A percentile compares a stretch with the other conserved stretches of the same genome.
phyloP scores from a whole-genome alignment of 1,140 invertebrate genomes.

The Acromyrmex charruanus region DNA sequence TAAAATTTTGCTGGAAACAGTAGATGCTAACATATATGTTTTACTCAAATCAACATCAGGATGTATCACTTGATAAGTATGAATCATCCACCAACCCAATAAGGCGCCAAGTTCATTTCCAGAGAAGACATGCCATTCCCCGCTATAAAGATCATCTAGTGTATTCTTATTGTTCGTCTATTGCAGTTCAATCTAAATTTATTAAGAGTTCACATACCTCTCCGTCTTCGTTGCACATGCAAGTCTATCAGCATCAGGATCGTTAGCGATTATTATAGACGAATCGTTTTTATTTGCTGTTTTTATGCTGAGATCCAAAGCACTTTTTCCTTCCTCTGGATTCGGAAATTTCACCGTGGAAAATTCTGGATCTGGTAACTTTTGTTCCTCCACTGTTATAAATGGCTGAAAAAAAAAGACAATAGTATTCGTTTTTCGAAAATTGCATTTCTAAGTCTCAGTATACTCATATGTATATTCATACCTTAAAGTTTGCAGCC shows the following conservation, averaged over 20 bases:
- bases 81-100: conserved; percentile 97
- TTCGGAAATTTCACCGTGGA: conserved; percentile 99
- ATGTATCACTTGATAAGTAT: conserved; percentile 87
- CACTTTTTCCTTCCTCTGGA: conserved; percentile 98
- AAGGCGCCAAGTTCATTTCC: conserved; percentile 98
- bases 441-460: conserved; percentile 37
- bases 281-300: conserved; percentile 92
- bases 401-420: conserved; percentile 86
- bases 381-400: conserved; percentile 94
- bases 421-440: conserved; percentile 27
- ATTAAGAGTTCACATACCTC: conserved; percentile 81
- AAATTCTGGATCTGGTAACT: conserved; percentile 98
- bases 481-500: conserved; percentile 91
- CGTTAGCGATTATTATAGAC: conserved; percentile 97
- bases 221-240: conserved; percentile 94
- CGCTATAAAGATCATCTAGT: conserved; percentile 82
- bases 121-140: conserved; percentile 96
- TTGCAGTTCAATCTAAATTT: conserved; percentile 20
- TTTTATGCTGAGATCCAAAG: conserved; percentile 94
- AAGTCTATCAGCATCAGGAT: conserved; percentile 99
- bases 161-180: not conserved
- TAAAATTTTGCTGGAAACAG: conserved; percentile 99
- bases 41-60: conserved; percentile 86
- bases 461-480: conserved; percentile 7
- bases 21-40: conserved; percentile 95